phyloP scores from a whole-genome alignment of 1,140 invertebrate species.

The Chrysopa pallens region DNA sequence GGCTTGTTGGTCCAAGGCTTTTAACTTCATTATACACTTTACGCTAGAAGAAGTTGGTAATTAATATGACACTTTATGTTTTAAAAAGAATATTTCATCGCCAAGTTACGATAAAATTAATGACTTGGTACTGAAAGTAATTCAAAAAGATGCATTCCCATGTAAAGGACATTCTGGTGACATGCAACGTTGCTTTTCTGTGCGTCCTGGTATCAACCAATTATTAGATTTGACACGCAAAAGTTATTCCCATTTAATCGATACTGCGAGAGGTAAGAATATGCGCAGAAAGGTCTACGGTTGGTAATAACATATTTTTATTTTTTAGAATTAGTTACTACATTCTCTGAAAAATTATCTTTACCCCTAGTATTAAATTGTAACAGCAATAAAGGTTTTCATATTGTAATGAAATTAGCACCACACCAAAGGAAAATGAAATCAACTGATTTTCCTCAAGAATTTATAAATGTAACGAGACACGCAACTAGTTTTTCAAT shows the following conservation, averaged over 20 bases:
- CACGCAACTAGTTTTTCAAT: conserved; percentile 43
- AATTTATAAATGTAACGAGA: conserved; percentile 49
- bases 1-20: too few relatives aligned
- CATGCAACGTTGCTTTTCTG: conserved; percentile 67
- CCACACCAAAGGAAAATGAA: conserved; percentile 27
- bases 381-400: conserved; percentile 51
- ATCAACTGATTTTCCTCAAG: conserved; percentile 36
- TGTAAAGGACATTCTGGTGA: conserved; percentile 47
- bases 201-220: conserved; percentile 54
- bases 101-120: conserved; percentile 26
- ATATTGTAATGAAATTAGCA: conserved; percentile 41
- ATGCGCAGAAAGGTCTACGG: background rate
- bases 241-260: conserved; percentile 57
- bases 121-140: conserved; percentile 40
- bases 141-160: conserved; percentile 49
- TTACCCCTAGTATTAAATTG: conserved; percentile 46
- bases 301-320: conserved; percentile 1
- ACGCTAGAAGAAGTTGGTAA: too few relatives aligned
- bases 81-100: too few relatives aligned
- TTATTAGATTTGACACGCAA: conserved; percentile 60
- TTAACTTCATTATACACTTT: too few relatives aligned
- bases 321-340: conserved; percentile 30
- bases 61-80: too few relatives aligned
- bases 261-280: conserved; percentile 49
- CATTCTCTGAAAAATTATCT: conserved; percentile 40